Base-by-base conservation (phyloP, 2,888 invertebrate species). In the Lamellibrachia columna region DNA sequence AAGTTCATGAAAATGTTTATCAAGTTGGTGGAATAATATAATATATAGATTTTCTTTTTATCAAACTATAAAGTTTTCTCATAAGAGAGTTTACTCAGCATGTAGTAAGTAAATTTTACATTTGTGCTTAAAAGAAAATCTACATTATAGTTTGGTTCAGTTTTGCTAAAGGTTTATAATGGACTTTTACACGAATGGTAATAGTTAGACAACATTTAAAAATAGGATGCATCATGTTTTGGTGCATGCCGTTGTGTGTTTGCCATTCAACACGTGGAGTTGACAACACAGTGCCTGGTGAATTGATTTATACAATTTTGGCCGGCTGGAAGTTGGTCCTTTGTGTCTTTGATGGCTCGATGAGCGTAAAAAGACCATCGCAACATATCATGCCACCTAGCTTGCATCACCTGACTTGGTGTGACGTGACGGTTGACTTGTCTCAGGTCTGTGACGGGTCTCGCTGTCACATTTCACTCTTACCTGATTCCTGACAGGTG, bases 331-430 rank as follows among this genome's bases (percentile, higher is more conserved):
- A 22, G 75, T 22, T 22, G 6, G 75, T 22, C 75, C 75, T 22
- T 75, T 75, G 75, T 75, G 75, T 75, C 75, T 75, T 75, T 75
- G 75, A 75, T 75, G 7, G 75, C 75, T 75, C 75, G n/a, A 75
- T 75, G 22, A 75, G 22, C n/a, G n/a, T 15, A 75, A 75, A 75
- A 75, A 22, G n/a, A 75, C 75, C 75, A n/a, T 22, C 6, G 15
- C 75, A 22, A 6, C 75, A 2, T 75, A n/a, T 75, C 75, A 75
- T 75, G 75, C 75, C n/a, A 75, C n/a, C 75, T 75, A 75, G 75
- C 75, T 22, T n/a, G 22, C n/a, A n/a, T 75, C 75, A 75, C 75
- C 75, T 75, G 75, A 75, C n/a, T 15, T 75, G 75, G 75, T 75
- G 75, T n/a, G 75, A 75, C 75, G 22, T 75, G 75, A 75, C n/a